Percentiles rank a stretch among this genome's conserved stretches.
phyloP scores from a whole-genome alignment of 2,113 vertebrate species.

The Labeo rohita region DNA sequence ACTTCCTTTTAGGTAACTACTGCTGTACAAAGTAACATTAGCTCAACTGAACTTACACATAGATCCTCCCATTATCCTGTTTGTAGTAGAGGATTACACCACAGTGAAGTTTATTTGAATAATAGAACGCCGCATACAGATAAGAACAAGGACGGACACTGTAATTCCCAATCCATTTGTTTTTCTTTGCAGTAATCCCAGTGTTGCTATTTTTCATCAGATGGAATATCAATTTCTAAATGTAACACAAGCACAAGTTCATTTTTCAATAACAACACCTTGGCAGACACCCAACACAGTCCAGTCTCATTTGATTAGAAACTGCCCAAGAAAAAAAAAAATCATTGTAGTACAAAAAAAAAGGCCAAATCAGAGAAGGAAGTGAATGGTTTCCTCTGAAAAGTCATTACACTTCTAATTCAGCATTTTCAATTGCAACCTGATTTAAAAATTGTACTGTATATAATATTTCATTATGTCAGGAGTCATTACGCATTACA shows the following conservation, averaged over 20 bases:
- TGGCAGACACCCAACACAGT: constrained; percentile 14
- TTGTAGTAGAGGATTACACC: not conserved
- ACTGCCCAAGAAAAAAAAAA: not conserved
- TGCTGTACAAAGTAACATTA: not conserved
- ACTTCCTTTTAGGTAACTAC: not conserved
- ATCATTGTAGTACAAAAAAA: not conserved
- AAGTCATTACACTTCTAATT: not conserved
- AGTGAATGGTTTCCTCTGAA: not conserved
- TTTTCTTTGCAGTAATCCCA: constrained; percentile 20
- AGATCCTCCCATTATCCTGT: not conserved
- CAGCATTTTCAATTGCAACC: not conserved
- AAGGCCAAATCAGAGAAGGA: constrained; percentile 2
- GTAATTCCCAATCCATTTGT: constrained; percentile 1
- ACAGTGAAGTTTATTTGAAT: not conserved
- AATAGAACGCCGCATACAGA: not conserved
- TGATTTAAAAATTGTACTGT: not conserved
- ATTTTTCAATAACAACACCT: constrained; percentile 14
- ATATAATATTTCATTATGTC: not conserved
- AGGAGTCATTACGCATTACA: not conserved
- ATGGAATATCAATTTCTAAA: constrained; percentile 20
- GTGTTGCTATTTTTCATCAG: constrained; percentile 27
- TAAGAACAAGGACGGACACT: not conserved
- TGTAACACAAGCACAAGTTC: constrained; percentile 1
- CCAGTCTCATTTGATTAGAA: constrained; percentile 21
- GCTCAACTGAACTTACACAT: not conserved